phyloP scores from a whole-genome alignment of 2,797 vertebrate genomes.

The Hemitrygon akajei region DNA sequence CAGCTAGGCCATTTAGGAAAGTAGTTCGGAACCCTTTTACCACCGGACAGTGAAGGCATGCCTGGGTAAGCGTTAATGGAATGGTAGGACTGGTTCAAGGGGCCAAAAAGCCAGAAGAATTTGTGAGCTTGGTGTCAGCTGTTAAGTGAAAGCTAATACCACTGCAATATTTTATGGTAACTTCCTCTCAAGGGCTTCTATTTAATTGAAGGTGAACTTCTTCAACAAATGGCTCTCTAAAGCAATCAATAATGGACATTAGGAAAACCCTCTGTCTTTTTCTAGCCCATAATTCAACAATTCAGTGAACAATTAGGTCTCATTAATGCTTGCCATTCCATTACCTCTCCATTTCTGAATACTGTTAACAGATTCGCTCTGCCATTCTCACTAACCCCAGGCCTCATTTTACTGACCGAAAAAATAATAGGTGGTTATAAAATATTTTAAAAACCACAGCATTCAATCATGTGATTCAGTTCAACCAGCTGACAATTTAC shows the following conservation, averaged over 20 bases:
- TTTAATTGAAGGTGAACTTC: constrained; percentile 2
- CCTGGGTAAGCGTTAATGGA: neutral
- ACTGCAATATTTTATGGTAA: neutral
- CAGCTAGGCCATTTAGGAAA: neutral
- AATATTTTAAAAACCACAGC: neutral
- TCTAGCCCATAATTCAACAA: neutral
- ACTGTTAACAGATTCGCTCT: neutral
- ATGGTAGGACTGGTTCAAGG: neutral
- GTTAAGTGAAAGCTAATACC: neutral
- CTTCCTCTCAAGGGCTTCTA: neutral
- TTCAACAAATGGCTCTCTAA: neutral
- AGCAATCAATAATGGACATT: neutral
- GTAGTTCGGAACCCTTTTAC: neutral
- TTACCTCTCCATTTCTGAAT: neutral
- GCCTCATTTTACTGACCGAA: neutral
- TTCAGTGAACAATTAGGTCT: neutral
- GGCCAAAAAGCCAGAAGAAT: constrained; percentile 4
- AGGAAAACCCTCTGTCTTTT: neutral
- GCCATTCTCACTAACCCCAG: neutral
- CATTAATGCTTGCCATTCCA: neutral
- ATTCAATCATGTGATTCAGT: neutral
- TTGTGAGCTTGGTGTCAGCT: constrained; percentile 7
- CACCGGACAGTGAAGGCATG: neutral
- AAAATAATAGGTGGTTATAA: neutral
- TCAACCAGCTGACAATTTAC: neutral